Base-by-base conservation (phyloP, 2,113 vertebrate genomes). In the Epinephelus fuscoguttatus region DNA sequence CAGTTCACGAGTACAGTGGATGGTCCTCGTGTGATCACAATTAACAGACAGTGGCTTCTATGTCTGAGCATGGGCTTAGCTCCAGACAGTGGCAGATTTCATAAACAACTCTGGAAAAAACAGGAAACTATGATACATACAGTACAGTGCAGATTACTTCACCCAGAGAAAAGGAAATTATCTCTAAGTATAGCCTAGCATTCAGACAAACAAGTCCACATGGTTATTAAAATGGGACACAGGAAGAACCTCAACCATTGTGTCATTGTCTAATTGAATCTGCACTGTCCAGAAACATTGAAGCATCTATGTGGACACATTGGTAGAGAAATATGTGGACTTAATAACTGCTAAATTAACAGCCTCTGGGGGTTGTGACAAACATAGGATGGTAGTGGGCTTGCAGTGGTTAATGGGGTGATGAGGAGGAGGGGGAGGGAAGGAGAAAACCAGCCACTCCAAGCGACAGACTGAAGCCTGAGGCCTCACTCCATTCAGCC, bases 31-130 rank as follows among this genome's bases (percentile, higher is more conserved):
- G 84, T 63, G 81, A 80, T 87, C 72, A 68, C 67, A 33, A 69
- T 50, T 72, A 88, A 89, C 85, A 92, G 87, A 91, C 89, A 59
- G 75, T 61, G 89, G 90, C 89, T 81, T 92, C 84, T 90, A 67
- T 56, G 76, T 89, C 75, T 80, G 84, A 66, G 18, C 75, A 49
- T 15, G 45, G 61, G 45, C 75, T 89, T 82, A 74, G 85, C 81
- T 87, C 82, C 90, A 91, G 90, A 90, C 78, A 53, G 33, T 45
- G 87, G 62, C 6, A 8, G 73, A 89, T 91, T 91, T 88, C 83
- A 89, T 90, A 92, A 94, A 93, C 91, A 93, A 85, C 87, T 37
- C 30, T 11, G 77, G 10, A 62, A 84, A 92, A 92, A 95, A 94
- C 93, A 95, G 94, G 93, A 96, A 94, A 84, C 82, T 59, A 62